Base-by-base conservation (phyloP, 1,140 invertebrate genomes). In the Drosophila guanche region DNA sequence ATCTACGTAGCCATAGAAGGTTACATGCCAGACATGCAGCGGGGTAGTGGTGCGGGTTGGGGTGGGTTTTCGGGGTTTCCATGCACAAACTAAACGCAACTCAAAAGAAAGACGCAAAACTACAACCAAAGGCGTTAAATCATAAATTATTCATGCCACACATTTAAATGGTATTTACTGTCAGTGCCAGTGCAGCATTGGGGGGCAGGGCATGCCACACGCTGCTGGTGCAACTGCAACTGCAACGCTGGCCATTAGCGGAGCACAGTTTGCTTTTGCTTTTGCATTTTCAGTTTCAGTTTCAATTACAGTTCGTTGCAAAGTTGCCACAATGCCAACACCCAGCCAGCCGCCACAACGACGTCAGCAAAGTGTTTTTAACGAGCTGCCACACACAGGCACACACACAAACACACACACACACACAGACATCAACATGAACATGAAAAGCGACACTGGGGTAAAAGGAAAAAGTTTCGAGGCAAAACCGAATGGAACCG, bases 221-320 rank as follows among this genome's bases (percentile, higher is more conserved):
- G 51, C 55, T 48, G 55, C 45, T 51, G 45, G 4, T 7, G 53
- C 37, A 33, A 45, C 51, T 51, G 60, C 75, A 65, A 62, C 60
- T 68, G 76, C 25, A 27, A 27, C 5, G 25, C 48, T 85, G 80
- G 81, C 81, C 85, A 85, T 85, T 85, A 85, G 81, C 81, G 81
- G 16, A 20, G 65, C 54, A 65, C 70, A 65, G 80, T 72, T 77
- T 78, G 66, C 57, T 59, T 20, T 20, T 20, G 16, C 16, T 20
- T 20, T 20, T 20, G 16, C 16, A 20, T 20, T 20, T 20, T 20
- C 16, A 20, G 16, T 78, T 79, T 78, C 79, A 84, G 81, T 88
- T 86, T 86, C 83, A 88, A 86, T 86, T 86, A 83, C 84, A 86
- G 78, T 89, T 89, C 84, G 88, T 86, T 71, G 73, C 71, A 74